Percentiles rank a stretch among this genome's conserved stretches.
These are phyloP conservation scores for Corvus cornix DNA, from an alignment of 2,113 vertebrate genomes.

Conservation along the genomic window DNA sequence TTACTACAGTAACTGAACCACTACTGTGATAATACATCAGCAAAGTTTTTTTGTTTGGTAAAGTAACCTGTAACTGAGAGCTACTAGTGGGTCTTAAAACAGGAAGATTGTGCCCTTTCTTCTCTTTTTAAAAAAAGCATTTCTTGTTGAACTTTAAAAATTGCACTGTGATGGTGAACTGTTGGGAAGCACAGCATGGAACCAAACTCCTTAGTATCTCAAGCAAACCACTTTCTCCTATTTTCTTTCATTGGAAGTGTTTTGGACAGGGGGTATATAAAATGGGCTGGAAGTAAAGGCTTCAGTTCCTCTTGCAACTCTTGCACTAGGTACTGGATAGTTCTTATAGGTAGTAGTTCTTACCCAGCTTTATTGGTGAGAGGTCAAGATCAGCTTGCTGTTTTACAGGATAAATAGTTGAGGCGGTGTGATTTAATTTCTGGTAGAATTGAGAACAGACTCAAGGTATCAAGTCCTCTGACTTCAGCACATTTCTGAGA, in stretches of 20 bases:
- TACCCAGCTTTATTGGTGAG: not conserved
- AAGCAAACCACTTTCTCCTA: not conserved
- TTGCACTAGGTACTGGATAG: not conserved
- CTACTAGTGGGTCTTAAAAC: not conserved
- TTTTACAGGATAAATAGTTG: not conserved
- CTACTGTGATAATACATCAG: not conserved
- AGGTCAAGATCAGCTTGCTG: not conserved
- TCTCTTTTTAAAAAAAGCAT: not conserved
- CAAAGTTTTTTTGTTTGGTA: not conserved
- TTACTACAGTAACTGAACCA: not conserved
- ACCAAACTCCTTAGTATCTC: not conserved
- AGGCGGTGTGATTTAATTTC: not conserved
- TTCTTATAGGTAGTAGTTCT: not conserved
- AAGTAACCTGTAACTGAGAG: not conserved
- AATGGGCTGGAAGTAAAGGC: not conserved
- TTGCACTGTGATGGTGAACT: not conserved
- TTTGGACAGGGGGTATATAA: fast-evolving
- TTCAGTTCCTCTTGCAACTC: not conserved
- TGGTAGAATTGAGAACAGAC: not conserved
- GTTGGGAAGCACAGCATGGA: not conserved
- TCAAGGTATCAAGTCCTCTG: not conserved
- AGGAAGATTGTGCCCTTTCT: not conserved
- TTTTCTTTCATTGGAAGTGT: not conserved
- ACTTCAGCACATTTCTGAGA: not conserved
- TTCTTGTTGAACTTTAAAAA: not conserved